Evolutionary conservation across 2,888 invertebrate species (phyloP), one percentile per base, ranked within the genome.

Genomic region (Odontothrips loti): DNA sequence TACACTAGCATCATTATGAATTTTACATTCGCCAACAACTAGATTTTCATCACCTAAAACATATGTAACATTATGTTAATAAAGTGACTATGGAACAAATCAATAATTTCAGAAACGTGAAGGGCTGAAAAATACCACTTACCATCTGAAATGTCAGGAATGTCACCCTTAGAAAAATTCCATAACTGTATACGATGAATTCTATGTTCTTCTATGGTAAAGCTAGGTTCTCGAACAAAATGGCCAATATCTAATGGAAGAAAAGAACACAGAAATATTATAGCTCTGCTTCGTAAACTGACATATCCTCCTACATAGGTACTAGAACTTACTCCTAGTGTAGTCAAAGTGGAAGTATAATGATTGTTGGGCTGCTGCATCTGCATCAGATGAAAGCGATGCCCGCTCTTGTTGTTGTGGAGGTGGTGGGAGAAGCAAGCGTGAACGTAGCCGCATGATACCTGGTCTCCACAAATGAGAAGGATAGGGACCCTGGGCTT

Each of bases 1-100:
- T 84, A 95, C 93, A 86, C 94, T 95, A 47, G 95, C 95, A 86
- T 96, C 95, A 86, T 95, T 96, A 87, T 95, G 95, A 83, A 96
- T 94, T 86, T 93, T 93, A 87, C 95, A 95, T 84, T 93, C 92
- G 51, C 90, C 90, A 11, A 95, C 95, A 34, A 96, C 93, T 63
- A 96, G 89, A 85, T 95, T 95, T 85, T 92, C 91, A 81, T 91
- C 89, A 83, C 90, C 93, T 93, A 86, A 48, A 88, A 88, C 34
- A 82, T 51, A 15, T 20, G 15, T 2, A 1, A 51, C 2, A n/a
- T n/a, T n/a, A n/a, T n/a, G n/a, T n/a, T n/a, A 6, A 43, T 43
- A 6, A 43, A 43, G 34, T 43, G 6, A 43, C 34, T 4, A 43
- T 43, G 34, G 34, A 43, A 6, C 34, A 4, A 43, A 6, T 43